A percentile compares a stretch with the other conserved stretches of the same genome.
phyloP scores from a whole-genome alignment of 2,888 invertebrate species.

The Microctonus hyperodae region DNA sequence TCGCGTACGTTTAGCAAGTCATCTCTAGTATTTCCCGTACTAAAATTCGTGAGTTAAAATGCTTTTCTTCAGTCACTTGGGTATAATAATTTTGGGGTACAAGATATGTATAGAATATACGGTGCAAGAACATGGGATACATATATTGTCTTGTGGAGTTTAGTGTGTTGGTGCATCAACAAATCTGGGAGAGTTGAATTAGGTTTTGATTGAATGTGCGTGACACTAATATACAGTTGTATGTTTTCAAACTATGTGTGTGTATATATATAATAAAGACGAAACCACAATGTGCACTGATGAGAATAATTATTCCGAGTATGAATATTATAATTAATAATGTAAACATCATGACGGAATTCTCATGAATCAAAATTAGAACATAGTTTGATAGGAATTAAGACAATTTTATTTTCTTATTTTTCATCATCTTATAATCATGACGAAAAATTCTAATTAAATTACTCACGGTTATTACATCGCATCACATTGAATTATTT shows the following conservation, averaged over 20 bases:
- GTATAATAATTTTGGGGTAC: background rate
- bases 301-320: background rate
- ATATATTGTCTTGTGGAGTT: background rate
- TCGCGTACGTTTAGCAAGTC: slow-evolving; percentile 12
- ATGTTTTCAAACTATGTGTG: background rate
- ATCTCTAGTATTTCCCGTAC: slow-evolving; percentile 11
- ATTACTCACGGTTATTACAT: too few species aligned
- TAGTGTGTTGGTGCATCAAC: slow-evolving; percentile 7
- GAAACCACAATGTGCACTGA: background rate
- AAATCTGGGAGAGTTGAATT: slow-evolving; percentile 47
- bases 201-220: slow-evolving; percentile 51
- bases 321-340: background rate
- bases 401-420: too few species aligned
- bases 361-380: too few species aligned
- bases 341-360: too few species aligned
- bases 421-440: too few species aligned
- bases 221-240: slow-evolving; percentile 47
- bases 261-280: background rate
- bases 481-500: too few species aligned
- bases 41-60: slow-evolving; percentile 7
- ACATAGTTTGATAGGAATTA: too few species aligned
- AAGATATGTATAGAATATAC: background rate
- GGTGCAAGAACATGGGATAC: background rate
- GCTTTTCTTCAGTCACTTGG: slow-evolving; percentile 5
- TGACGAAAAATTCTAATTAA: too few species aligned